Evolutionary conservation across 2,113 vertebrate genomes (phyloP).

Genomic region (Mesitornis unicolor): DNA sequence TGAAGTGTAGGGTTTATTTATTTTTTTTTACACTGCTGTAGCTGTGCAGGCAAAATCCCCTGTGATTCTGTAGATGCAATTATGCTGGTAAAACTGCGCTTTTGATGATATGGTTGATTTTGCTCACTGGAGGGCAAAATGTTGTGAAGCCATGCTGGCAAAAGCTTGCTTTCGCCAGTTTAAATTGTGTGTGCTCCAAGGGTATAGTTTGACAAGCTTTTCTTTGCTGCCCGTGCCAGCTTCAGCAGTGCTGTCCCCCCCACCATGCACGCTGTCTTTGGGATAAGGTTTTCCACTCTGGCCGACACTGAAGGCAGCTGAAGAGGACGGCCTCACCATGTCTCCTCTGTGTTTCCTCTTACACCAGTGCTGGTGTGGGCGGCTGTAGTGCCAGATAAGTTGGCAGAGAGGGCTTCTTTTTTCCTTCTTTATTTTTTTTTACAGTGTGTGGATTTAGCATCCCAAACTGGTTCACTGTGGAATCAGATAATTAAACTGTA

Average conservation of each 20-base stretch:
- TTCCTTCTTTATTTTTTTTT: background rate
- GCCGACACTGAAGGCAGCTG: background rate
- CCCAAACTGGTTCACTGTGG: background rate
- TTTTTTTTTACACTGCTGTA: background rate
- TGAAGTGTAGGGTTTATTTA: background rate
- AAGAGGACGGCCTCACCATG: background rate
- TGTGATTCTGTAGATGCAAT: background rate
- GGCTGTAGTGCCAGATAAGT: background rate
- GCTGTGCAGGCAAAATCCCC: slow-evolving; percentile 31
- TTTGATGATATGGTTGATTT: slow-evolving; percentile 62
- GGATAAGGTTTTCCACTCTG: background rate
- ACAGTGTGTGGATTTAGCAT: background rate
- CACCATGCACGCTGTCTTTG: background rate
- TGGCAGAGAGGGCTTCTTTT: background rate
- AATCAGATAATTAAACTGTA: background rate
- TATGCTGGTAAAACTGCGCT: slow-evolving; percentile 51
- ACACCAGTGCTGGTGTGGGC: background rate
- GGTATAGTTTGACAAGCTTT: slow-evolving; percentile 21
- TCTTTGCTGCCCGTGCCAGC: slow-evolving; percentile 17
- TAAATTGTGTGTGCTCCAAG: slow-evolving; percentile 28
- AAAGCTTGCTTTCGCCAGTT: slow-evolving; percentile 31
- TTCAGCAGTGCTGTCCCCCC: background rate
- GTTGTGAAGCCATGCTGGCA: slow-evolving; percentile 42
- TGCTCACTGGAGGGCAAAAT: slow-evolving; percentile 44
- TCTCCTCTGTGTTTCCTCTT: background rate